Percentiles rank a stretch among this genome's conserved stretches.
Conservation (phyloP, 1,140 invertebrate genomes). For the Mya arenaria region DNA sequence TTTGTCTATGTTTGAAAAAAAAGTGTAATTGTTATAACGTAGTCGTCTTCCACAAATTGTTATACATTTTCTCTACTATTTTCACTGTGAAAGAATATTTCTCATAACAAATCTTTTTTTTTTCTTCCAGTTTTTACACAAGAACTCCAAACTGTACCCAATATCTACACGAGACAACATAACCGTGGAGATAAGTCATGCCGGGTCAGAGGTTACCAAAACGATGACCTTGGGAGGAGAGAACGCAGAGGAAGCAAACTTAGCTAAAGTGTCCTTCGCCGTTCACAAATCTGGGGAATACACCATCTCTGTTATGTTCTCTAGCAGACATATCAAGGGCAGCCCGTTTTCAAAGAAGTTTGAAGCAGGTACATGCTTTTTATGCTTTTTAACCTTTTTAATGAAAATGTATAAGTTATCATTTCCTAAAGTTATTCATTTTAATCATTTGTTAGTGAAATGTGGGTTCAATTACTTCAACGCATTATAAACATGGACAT, state of each 20-base stretch:
- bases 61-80: too few species aligned
- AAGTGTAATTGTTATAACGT: too few species aligned
- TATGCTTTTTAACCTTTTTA: too few species aligned
- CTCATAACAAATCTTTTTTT: too few species aligned
- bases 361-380: conserved; percentile 84
- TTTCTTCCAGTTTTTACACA: conserved; percentile 90
- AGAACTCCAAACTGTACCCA: conserved; percentile 95
- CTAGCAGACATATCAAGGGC: conserved; percentile 86
- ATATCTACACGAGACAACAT: conserved; percentile 95
- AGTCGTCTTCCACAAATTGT: too few species aligned
- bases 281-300: conserved; percentile 94
- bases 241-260: conserved; percentile 88
- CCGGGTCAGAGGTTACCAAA: conserved; percentile 90
- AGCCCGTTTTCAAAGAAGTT: conserved; percentile 87
- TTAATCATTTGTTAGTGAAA: too few species aligned
- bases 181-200: conserved; percentile 92
- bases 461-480: too few species aligned
- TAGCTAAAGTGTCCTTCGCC: conserved; percentile 93
- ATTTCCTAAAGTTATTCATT: too few species aligned
- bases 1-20: too few species aligned
- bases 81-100: too few species aligned
- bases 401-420: too few species aligned
- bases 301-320: conserved; percentile 91
- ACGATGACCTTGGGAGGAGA: conserved; percentile 92
- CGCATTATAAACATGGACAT: too few species aligned